Conservation (phyloP, 2,113 vertebrate genomes). For the Pomatorhinus ruficollis region DNA sequence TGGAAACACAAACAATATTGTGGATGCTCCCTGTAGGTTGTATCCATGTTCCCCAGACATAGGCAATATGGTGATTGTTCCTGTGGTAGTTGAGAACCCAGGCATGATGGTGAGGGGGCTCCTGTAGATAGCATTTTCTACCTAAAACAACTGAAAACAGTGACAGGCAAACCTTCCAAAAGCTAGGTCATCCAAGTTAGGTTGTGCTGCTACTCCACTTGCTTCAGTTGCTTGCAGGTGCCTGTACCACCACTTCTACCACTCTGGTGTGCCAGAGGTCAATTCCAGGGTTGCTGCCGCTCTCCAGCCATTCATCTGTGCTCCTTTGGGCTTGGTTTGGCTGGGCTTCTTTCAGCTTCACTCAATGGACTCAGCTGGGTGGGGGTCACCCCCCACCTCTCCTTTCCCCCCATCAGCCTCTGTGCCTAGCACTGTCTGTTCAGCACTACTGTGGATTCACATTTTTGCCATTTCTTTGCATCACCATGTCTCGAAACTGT, state of each 20-base stretch:
- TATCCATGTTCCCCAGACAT: background rate
- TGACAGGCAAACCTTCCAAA: background rate
- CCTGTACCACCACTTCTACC: fast-evolving
- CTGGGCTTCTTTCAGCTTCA: background rate
- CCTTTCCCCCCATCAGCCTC: background rate
- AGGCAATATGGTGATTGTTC: background rate
- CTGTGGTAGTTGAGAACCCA: background rate
- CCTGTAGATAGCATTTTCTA: background rate
- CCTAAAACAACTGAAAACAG: too few relatives aligned
- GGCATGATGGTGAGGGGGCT: background rate
- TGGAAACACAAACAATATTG: background rate
- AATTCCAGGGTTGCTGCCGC: too few relatives aligned
- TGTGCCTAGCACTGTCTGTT: background rate
- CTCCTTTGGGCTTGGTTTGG: background rate
- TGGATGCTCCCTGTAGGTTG: fast-evolving
- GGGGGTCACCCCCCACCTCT: background rate
- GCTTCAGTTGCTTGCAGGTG: background rate
- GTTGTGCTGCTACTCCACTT: background rate
- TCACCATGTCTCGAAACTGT: background rate
- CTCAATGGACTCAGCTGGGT: background rate
- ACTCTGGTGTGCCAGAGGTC: background rate
- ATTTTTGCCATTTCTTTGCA: background rate
- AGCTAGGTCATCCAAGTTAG: fast-evolving
- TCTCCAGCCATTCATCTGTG: fast-evolving
- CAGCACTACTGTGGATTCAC: background rate